Evolutionary conservation across 2,797 vertebrate genomes (phyloP), one percentile per base, ranked within the genome.

Genomic region (Tragopan temminckii): DNA sequence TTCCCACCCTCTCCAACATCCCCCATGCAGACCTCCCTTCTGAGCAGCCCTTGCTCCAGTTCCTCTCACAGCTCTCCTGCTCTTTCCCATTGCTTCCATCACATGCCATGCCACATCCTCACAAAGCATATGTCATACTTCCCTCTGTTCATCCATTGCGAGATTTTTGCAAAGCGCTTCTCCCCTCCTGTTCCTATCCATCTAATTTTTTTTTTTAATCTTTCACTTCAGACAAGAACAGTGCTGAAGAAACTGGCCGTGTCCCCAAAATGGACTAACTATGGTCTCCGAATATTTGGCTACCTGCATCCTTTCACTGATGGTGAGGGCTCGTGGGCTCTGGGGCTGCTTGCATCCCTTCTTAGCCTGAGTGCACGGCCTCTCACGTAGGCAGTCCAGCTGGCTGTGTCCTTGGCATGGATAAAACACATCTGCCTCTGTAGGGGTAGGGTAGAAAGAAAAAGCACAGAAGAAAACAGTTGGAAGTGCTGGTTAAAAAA

Each of bases 211-310:
- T 76, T 31, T 77, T 74, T 87, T 58, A 43, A 63, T n/a, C 36
- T 85, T 64, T 31, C 23, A 4, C 80, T 89, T 21, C 95, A 99
- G 99, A 97, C 96, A 25, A 98, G 99, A 79, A 99, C 97, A 21
- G 99, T 98, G 2, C 97, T 99, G 90, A 97, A 97, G 96, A 99
- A 99, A 93, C 96, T 99, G 96, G 99, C 99, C 0, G 97, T 99
- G 48, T 97, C 98, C 29, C 99, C 99, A 62, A 98, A 97, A 83
- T 99, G 99, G 99, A 99, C 97, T 76, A 98, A 99, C 97, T 99
- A 99, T 1, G 99, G 99, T 27, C 98, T 99, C 85, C 98, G 99
- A 80, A 98, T 99, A 95, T 99, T 99, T 94, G 99, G 99, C 88
- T 99, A 99, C 95, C 92, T 99, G 80, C 99, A 99, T 93, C 99